Evolutionary conservation across 1,140 invertebrate genomes (phyloP).

Genomic region (Lithobius niger): DNA sequence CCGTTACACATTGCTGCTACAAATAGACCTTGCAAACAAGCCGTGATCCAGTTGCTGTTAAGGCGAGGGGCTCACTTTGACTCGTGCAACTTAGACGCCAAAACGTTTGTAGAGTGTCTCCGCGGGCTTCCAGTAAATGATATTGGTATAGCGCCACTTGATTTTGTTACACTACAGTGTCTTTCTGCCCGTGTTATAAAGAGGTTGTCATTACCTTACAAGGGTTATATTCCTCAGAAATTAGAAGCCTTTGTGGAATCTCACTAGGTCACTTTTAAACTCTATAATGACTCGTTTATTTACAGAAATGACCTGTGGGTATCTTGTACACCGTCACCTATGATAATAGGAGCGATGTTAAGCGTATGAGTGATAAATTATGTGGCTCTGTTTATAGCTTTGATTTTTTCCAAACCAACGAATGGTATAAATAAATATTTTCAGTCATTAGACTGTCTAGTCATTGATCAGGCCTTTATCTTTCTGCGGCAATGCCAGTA

Average conservation of each 20-base stretch:
- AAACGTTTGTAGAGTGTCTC: slow-evolving; percentile 58
- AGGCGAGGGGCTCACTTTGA: slow-evolving; percentile 73
- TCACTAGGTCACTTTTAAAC: slow-evolving; percentile 7
- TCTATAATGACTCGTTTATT: too few relatives aligned
- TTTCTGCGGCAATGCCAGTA: too few relatives aligned
- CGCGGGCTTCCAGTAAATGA: slow-evolving; percentile 42
- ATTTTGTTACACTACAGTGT: slow-evolving; percentile 62
- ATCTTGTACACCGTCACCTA: too few relatives aligned
- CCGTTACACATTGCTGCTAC: slow-evolving; percentile 60
- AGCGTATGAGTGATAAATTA: too few relatives aligned
- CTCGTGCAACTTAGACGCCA: slow-evolving; percentile 59
- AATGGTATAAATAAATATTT: too few relatives aligned
- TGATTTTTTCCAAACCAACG: too few relatives aligned
- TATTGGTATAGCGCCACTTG: slow-evolving; percentile 61
- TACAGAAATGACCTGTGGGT: too few relatives aligned
- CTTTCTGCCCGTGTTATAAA: slow-evolving; percentile 60
- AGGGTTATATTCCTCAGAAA: slow-evolving; percentile 41
- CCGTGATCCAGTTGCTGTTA: slow-evolving; percentile 53
- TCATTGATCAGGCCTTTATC: too few relatives aligned
- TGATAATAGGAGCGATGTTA: too few relatives aligned
- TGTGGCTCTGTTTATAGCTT: too few relatives aligned
- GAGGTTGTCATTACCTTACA: slow-evolving; percentile 44
- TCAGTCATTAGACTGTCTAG: too few relatives aligned
- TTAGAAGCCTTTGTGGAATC: slow-evolving; percentile 19
- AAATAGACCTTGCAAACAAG: slow-evolving; percentile 33